phyloP scores from a whole-genome alignment of 2,888 invertebrate genomes.

The Cheilosia pagana region DNA sequence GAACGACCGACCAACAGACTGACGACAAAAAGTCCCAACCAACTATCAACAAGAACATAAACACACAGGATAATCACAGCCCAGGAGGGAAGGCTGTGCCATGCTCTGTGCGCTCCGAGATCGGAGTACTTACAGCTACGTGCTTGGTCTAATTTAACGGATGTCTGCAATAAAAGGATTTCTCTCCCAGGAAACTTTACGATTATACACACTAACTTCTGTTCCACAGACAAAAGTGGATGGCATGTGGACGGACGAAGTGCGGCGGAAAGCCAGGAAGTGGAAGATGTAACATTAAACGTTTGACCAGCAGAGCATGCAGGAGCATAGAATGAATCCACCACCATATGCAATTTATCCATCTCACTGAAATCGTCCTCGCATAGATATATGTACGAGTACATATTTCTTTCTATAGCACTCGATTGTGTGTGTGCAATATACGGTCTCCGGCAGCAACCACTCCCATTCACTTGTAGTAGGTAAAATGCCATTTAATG shows the following conservation, averaged over 20 bases:
- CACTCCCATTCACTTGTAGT: constrained; percentile 60
- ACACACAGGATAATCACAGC: constrained; percentile 66
- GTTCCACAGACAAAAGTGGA: constrained; percentile 6
- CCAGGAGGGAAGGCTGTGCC: constrained; percentile 3
- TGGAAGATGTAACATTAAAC: constrained; percentile 65
- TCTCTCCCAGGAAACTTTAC: constrained; percentile 61
- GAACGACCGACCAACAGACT: constrained; percentile 57
- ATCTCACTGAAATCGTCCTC: constrained; percentile 33
- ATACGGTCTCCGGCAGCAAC: constrained; percentile 33
- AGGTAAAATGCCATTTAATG: constrained; percentile 53
- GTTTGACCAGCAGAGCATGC: constrained; percentile 56
- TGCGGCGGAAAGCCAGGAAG: constrained; percentile 35
- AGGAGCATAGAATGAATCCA: constrained; percentile 22
- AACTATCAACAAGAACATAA: constrained; percentile 67
- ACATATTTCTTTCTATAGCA: constrained; percentile 24
- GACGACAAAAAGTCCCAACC: constrained; percentile 68
- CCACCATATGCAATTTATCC: constrained; percentile 60
- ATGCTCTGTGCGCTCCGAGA: constrained; percentile 17
- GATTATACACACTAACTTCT: constrained; percentile 55
- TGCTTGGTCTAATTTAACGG: constrained; percentile 63
- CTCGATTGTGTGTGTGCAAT: constrained; percentile 26
- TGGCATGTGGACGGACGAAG: constrained; percentile 7
- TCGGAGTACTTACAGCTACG: constrained; percentile 61
- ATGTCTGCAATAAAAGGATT: constrained; percentile 66
- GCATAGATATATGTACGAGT: background rate